These are phyloP conservation scores for Drosophila equinoxialis DNA, from an alignment of 1,140 invertebrate species.

Conservation along the genomic window DNA sequence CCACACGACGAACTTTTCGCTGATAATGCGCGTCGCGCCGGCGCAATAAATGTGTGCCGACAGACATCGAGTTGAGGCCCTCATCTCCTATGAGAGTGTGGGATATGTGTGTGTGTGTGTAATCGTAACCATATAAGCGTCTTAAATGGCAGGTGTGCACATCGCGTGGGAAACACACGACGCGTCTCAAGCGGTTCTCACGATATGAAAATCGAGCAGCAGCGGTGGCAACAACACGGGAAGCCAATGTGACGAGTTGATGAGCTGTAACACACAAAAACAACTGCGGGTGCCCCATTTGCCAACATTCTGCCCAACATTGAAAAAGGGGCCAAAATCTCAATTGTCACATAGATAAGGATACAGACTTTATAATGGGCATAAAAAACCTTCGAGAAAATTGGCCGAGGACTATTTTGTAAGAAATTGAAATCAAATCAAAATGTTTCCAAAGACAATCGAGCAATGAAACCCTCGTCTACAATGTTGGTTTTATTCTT, in stretches of 20 bases:
- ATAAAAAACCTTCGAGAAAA: too few species aligned
- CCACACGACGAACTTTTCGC: constrained; percentile 63
- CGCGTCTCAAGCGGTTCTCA: constrained; percentile 81
- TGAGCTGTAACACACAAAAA: constrained; percentile 16
- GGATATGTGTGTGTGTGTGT: constrained; percentile 56
- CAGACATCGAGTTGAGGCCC: constrained; percentile 55
- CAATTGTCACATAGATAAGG: background rate
- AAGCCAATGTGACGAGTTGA: constrained; percentile 32
- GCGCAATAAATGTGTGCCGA: constrained; percentile 78
- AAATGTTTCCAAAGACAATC: too few species aligned
- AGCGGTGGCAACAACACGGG: constrained; percentile 37
- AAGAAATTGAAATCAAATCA: background rate
- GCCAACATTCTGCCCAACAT: constrained; percentile 43
- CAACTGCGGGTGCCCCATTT: constrained; percentile 47
- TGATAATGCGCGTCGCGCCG: constrained; percentile 78
- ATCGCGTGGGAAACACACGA: constrained; percentile 83
- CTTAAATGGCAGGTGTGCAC: constrained; percentile 83
- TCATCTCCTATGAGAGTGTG: constrained; percentile 50
- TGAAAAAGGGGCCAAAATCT: background rate
- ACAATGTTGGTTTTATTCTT: background rate
- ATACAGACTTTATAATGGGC: background rate
- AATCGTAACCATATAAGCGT: constrained; percentile 81
- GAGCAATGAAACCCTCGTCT: background rate
- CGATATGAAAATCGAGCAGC: constrained; percentile 82
- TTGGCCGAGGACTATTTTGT: too few species aligned